phyloP scores from a whole-genome alignment of 2,797 vertebrate genomes.

The Australoheros facetus region DNA sequence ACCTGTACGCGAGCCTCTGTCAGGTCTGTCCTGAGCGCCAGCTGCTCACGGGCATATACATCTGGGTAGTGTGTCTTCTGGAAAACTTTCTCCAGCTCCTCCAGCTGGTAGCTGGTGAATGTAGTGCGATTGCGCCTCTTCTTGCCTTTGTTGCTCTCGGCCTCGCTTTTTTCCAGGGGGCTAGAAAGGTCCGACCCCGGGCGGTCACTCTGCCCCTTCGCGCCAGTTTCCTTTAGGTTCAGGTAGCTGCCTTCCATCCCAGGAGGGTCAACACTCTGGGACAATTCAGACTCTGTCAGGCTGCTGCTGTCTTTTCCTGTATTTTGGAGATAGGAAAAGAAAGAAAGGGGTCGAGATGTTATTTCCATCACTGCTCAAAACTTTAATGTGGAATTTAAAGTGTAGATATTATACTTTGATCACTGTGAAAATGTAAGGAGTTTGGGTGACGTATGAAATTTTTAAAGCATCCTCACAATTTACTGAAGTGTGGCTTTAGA shows the following conservation, averaged over 20 bases:
- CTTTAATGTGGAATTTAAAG: neutral
- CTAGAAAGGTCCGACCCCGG: slow-evolving; percentile 86
- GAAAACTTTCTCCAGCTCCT: slow-evolving; percentile 97
- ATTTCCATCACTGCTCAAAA: neutral
- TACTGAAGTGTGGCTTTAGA: neutral
- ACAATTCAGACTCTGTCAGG: slow-evolving; percentile 86
- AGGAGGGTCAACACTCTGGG: slow-evolving; percentile 83
- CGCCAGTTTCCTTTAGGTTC: slow-evolving; percentile 87
- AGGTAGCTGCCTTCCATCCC: slow-evolving; percentile 95
- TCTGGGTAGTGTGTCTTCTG: slow-evolving; percentile 98
- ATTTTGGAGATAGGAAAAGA: slow-evolving; percentile 2
- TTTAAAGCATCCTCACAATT: neutral
- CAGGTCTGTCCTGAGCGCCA: slow-evolving; percentile 95
- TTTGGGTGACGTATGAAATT: neutral
- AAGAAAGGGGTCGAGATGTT: slow-evolving; percentile 4
- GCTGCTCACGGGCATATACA: slow-evolving; percentile 94
- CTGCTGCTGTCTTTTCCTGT: slow-evolving; percentile 89
- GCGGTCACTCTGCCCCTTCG: slow-evolving; percentile 86
- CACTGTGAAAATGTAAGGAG: neutral
- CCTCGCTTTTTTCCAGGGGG: slow-evolving; percentile 90
- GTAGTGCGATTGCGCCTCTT: slow-evolving; percentile 94
- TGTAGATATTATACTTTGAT: neutral
- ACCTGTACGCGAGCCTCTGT: slow-evolving; percentile 96
- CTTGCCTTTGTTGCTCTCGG: slow-evolving; percentile 96
- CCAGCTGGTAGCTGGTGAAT: slow-evolving; percentile 96